A percentile compares a stretch with the other conserved stretches of the same genome.
phyloP scores from a whole-genome alignment of 2,797 vertebrate genomes.

The Onychomys torridus region DNA sequence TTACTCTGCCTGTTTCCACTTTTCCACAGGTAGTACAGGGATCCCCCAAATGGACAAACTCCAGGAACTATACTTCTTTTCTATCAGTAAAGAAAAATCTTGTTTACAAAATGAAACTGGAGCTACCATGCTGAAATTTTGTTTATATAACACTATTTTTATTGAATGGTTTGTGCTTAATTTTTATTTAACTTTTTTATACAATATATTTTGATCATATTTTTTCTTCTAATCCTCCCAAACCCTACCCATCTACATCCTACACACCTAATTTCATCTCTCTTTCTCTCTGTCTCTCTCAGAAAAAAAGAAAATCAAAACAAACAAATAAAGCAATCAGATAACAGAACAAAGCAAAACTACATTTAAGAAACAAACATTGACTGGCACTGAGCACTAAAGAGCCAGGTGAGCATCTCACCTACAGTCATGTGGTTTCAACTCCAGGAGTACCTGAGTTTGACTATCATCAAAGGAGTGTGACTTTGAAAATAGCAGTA shows the following conservation, averaged over 20 bases:
- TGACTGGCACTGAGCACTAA: background rate
- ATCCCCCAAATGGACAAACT: background rate
- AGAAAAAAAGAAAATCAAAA: background rate
- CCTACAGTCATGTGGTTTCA: background rate
- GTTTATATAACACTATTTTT: background rate
- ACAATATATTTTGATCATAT: background rate
- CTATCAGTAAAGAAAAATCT: background rate
- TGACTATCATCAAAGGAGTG: constrained; percentile 40
- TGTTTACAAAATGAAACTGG: constrained; percentile 15
- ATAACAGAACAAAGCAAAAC: background rate
- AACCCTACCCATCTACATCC: background rate
- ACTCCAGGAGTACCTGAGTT: background rate
- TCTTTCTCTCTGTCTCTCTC: too few species aligned
- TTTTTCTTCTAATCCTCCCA: background rate
- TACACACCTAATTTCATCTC: background rate
- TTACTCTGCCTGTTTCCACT: background rate
- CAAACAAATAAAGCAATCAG: background rate
- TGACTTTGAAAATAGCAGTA: constrained; percentile 63
- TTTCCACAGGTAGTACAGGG: background rate
- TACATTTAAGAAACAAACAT: background rate
- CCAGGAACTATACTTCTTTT: constrained; percentile 14
- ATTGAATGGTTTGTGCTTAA: background rate
- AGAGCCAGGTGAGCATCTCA: background rate
- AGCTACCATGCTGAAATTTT: background rate
- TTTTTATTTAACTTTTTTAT: background rate